Base-by-base conservation (phyloP, 1,140 invertebrate species). In the Lucilia cuprina region DNA sequence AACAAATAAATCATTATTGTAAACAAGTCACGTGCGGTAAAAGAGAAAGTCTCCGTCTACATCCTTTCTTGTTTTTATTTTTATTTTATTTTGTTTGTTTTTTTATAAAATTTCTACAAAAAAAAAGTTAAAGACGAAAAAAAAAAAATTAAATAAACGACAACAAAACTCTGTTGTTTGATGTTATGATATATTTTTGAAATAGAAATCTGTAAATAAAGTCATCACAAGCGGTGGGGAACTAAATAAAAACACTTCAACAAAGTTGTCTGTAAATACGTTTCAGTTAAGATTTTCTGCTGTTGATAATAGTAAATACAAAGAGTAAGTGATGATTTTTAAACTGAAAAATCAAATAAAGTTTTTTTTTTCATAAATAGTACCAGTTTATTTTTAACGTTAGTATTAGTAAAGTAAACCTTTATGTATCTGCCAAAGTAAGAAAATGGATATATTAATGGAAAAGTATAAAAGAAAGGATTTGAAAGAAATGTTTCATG, bases 1-100 rank as follows among this genome's bases (percentile, higher is more conserved):
- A 70, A 21, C 65, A 70, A 70, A 70, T 70, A 70, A 70, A 70
- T 70, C 65, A 70, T 70, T 70, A 70, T 70, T 70, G 65, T 70
- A 70, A 70, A 70, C 65, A 70, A 70, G 65, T 70, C 65, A 70
- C 65, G 65, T 70, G 65, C 65, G 65, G n/a, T 70, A 70, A 70
- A 21, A 70, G 19, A 70, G 65, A 70, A 70, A 21, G 65, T 70
- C 65, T 70, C 19, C 21, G n/a, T 19, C 65, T 25, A 21, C n/a
- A 70, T 70, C 65, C 65, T 21, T 21, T 70, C 25, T 30, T 30
- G 25, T 70, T 70, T 70, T 21, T 70, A n/a, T 55, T 21, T 8
- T 70, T 21, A 8, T 70, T 21, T 60, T 14, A 5, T 0, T 60
- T 2, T 60, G 55, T n/a, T 60, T 60, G 50, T n/a, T 7, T 60